Conservation (phyloP, 1,140 invertebrate species). For the Dreissena rostriformis region DNA sequence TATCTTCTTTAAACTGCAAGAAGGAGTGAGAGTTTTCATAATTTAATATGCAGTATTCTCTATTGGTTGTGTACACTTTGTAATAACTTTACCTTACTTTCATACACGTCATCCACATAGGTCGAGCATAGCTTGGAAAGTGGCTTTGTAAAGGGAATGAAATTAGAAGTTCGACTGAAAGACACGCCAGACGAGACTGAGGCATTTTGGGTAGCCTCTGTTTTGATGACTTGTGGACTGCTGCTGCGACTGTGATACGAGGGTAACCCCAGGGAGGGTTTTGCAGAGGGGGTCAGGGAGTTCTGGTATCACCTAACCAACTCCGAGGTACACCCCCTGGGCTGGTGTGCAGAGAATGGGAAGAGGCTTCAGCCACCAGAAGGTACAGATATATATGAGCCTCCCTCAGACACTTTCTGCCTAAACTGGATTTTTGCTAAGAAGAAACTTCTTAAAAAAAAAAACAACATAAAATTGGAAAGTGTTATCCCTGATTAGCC, state of each 20-base stretch:
- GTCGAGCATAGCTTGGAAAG: conserved; percentile 87
- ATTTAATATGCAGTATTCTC: no score
- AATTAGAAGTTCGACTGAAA: conserved; percentile 86
- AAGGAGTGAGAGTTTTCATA: no score
- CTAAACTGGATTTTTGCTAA: no score
- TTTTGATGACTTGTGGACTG: conserved; percentile 88
- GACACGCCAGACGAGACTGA: no score
- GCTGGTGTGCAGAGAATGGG: conserved; percentile 86
- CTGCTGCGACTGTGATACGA: conserved; percentile 86
- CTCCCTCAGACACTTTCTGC: no score
- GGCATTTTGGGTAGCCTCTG: conserved; percentile 87
- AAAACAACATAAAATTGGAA: no score
- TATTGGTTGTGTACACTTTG: no score
- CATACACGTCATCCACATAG: no score
- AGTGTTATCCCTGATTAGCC: no score
- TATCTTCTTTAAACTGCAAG: no score
- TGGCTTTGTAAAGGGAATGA: conserved; percentile 88
- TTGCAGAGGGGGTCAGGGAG: conserved; percentile 84
- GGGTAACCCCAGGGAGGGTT: conserved; percentile 84
- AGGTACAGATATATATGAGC: conserved; percentile 66
- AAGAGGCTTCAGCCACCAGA: conserved; percentile 85
- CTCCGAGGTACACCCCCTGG: conserved; percentile 86
- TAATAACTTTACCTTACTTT: no score
- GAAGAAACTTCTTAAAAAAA: no score
- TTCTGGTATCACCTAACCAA: conserved; percentile 89